A percentile compares a stretch with the other conserved stretches of the same genome.
phyloP scores from a whole-genome alignment of 2,888 invertebrate species.

The Antheraea assamensis region DNA sequence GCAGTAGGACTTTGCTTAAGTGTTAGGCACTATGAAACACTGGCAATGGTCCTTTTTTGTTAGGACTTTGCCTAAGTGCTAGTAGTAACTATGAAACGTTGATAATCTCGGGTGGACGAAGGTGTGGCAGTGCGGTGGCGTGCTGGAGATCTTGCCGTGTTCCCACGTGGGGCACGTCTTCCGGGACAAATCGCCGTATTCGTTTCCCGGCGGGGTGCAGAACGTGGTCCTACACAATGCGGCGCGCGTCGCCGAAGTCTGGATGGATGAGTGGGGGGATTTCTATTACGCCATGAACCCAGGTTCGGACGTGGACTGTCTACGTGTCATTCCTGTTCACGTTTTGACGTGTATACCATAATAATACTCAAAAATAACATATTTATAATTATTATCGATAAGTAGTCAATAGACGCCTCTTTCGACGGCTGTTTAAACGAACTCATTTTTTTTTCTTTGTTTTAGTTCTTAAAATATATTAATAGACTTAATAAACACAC shows the following conservation, averaged over 20 bases:
- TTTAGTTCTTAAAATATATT: no score
- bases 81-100: background rate
- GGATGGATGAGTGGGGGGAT: constrained; percentile 99
- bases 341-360: constrained; percentile 16
- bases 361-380: background rate
- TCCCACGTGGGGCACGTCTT: constrained; percentile 99
- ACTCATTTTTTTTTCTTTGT: background rate
- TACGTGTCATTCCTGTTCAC: constrained; percentile 11
- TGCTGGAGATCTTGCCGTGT: constrained; percentile 96
- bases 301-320: constrained; percentile 85
- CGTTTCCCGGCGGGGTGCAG: constrained; percentile 99
- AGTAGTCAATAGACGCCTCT: background rate
- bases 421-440: background rate
- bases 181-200: constrained; percentile 98
- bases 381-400: background rate
- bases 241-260: constrained; percentile 98
- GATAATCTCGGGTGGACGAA: constrained; percentile 35
- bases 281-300: constrained; percentile 99
- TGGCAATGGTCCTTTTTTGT: constrained; percentile 1
- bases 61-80: background rate
- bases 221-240: constrained; percentile 99
- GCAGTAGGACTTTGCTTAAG: background rate
- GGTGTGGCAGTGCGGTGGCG: constrained; percentile 99
- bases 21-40: background rate
- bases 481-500: no score